phyloP scores from a whole-genome alignment of 2,113 vertebrate genomes.

The Corydoras sp. region DNA sequence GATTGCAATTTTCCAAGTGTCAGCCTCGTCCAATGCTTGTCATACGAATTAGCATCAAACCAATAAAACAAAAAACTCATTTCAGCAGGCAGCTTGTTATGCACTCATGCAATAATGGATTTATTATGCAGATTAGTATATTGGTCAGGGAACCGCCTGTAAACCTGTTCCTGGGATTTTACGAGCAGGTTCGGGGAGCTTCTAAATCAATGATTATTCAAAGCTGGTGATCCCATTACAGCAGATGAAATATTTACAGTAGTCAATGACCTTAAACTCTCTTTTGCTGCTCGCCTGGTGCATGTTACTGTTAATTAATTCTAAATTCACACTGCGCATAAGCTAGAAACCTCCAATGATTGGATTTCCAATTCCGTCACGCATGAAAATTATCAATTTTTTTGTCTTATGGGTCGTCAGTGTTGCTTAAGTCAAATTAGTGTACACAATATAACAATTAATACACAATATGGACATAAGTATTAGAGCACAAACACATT shows the following conservation, averaged over 20 bases:
- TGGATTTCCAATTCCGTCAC: neutral
- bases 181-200: conserved; percentile 12
- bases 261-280: conserved; percentile 7
- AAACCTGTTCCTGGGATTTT: conserved; percentile 19
- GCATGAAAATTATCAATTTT: too few relatives aligned
- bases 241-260: conserved; percentile 7
- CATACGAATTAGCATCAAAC: conserved; percentile 17
- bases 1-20: conserved; percentile 11
- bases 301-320: conserved; percentile 3
- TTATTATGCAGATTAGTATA: conserved; percentile 39
- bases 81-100: conserved; percentile 25
- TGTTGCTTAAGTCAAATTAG: too few relatives aligned
- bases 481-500: too few relatives aligned
- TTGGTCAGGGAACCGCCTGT: conserved; percentile 22
- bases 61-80: conserved; percentile 28
- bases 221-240: conserved; percentile 1
- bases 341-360: neutral
- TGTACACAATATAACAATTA: too few relatives aligned
- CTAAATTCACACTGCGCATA: neutral
- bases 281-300: conserved; percentile 1
- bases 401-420: too few relatives aligned
- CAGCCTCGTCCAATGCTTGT: conserved; percentile 26
- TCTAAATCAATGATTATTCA: conserved; percentile 29
- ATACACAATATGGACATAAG: too few relatives aligned
- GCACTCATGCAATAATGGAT: conserved; percentile 10